Conservation (phyloP, 2,113 vertebrate species). For the Percopsis transmontana region DNA sequence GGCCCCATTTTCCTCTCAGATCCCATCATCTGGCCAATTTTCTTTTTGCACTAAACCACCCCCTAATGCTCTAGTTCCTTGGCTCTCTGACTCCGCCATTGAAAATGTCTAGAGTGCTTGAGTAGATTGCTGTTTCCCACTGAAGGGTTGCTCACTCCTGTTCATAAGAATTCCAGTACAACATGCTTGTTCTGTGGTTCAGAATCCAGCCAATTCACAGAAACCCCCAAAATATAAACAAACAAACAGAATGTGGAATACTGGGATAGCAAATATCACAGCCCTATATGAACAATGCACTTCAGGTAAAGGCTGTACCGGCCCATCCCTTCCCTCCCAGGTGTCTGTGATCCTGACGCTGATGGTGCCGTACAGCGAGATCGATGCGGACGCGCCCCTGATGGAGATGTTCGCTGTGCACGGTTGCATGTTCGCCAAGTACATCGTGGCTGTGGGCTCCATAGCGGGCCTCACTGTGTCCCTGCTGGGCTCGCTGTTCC, state of each 20-base stretch:
- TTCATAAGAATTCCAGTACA: too few species aligned
- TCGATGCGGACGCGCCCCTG: constrained; percentile 92
- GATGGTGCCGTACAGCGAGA: constrained; percentile 92
- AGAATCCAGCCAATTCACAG: too few species aligned
- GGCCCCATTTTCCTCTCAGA: background rate
- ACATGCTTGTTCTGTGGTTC: too few species aligned
- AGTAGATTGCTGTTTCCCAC: too few species aligned
- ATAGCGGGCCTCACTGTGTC: constrained; percentile 94
- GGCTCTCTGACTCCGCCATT: too few species aligned
- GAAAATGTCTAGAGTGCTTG: too few species aligned
- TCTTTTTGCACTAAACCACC: too few species aligned
- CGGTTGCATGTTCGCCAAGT: constrained; percentile 91
- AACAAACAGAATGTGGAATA: too few species aligned
- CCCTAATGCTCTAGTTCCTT: too few species aligned
- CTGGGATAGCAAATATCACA: background rate
- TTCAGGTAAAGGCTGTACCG: background rate
- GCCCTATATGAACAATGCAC: background rate
- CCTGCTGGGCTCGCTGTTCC: constrained; percentile 96
- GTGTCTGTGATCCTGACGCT: constrained; percentile 95
- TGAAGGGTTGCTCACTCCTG: too few species aligned
- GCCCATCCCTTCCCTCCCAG: constrained; percentile 72
- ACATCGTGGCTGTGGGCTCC: constrained; percentile 92
- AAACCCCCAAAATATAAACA: background rate
- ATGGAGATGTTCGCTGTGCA: constrained; percentile 97
- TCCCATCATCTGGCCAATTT: too few species aligned